Conservation (phyloP, 2,888 invertebrate species). For the Philaethria dido region DNA sequence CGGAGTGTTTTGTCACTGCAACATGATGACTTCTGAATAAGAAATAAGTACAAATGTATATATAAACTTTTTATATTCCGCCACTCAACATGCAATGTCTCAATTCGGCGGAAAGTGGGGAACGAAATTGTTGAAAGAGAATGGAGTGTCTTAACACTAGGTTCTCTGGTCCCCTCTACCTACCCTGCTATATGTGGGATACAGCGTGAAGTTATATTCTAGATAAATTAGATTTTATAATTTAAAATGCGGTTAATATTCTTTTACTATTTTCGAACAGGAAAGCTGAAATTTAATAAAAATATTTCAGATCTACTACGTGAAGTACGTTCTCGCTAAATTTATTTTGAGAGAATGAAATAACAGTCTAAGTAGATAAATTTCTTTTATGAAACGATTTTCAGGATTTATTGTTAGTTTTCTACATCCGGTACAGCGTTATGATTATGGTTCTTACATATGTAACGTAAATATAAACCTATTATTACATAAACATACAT, state of each 20-base stretch:
- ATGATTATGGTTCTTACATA: background rate
- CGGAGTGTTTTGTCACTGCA: too few species aligned
- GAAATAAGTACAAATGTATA: too few species aligned
- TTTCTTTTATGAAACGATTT: background rate
- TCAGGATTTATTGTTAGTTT: background rate
- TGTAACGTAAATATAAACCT: too few species aligned
- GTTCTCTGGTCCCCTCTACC: too few species aligned
- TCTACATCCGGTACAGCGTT: background rate
- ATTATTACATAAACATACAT: too few species aligned
- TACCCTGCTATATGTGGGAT: too few species aligned
- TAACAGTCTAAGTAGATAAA: background rate
- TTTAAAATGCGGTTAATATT: background rate
- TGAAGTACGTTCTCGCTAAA: background rate
- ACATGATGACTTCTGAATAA: too few species aligned
- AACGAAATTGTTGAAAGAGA: too few species aligned
- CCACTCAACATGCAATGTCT: too few species aligned
- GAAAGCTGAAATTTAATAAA: conserved; percentile 6
- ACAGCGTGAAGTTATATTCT: background rate
- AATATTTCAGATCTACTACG: background rate
- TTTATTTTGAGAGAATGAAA: conserved; percentile 1
- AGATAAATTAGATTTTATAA: background rate
- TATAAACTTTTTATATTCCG: too few species aligned
- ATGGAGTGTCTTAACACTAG: too few species aligned
- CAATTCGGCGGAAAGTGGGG: too few species aligned
- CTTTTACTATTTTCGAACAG: background rate